These are phyloP conservation scores for Mechanitis messenoides DNA, from an alignment of 2,888 invertebrate genomes.

Conservation along the genomic window DNA sequence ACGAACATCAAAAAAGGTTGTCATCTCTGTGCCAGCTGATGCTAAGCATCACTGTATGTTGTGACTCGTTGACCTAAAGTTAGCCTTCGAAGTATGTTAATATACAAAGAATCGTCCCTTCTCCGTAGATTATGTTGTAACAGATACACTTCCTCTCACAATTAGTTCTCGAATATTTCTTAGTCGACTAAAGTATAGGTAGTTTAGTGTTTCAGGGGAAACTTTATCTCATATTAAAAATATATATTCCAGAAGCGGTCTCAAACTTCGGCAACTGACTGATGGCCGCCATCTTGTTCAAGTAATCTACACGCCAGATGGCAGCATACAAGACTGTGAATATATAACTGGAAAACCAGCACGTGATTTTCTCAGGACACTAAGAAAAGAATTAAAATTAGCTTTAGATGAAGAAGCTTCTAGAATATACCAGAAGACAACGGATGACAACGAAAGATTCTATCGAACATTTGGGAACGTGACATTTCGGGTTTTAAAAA, in stretches of 20 bases:
- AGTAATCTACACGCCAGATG: conserved; percentile 79
- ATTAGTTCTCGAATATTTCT: too few relatives aligned
- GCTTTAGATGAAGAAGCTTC: conserved; percentile 60
- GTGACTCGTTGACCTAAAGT: too few relatives aligned
- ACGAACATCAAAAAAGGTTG: too few relatives aligned
- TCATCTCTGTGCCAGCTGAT: too few relatives aligned
- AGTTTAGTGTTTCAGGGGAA: background rate
- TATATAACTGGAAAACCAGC: conserved; percentile 74
- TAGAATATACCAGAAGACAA: conserved; percentile 46
- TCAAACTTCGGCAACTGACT: conserved; percentile 81
- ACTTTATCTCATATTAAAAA: conserved; percentile 14
- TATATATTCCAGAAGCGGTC: conserved; percentile 67
- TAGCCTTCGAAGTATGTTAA: too few relatives aligned
- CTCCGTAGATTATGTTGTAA: too few relatives aligned
- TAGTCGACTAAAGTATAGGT: too few relatives aligned
- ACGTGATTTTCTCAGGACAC: conserved; percentile 75
- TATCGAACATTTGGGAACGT: conserved; percentile 71
- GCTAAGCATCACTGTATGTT: too few relatives aligned
- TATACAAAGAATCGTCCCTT: too few relatives aligned
- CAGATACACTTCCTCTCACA: too few relatives aligned
- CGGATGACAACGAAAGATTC: conserved; percentile 52
- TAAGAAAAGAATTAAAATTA: conserved; percentile 75
- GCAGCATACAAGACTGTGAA: conserved; percentile 81
- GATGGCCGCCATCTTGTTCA: conserved; percentile 82
- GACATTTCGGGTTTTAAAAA: conserved; percentile 72